phyloP scores from a whole-genome alignment of 2,888 invertebrate species.

The Lottia gigantea region DNA sequence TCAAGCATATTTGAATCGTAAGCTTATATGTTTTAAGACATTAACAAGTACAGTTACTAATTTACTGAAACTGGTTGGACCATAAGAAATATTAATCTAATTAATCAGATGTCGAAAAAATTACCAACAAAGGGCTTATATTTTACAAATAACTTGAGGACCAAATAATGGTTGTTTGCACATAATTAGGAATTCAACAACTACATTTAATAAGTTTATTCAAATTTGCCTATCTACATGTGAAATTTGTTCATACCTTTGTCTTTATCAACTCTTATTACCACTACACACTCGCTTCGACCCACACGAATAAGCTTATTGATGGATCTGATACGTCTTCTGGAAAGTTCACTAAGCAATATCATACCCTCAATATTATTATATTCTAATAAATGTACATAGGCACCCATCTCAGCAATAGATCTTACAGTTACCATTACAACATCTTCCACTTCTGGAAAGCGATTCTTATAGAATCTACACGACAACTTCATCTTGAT shows the following conservation, averaged over 20 bases:
- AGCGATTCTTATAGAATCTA: conserved; percentile 95
- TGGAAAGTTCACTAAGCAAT: conserved; percentile 94
- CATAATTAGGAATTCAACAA: too few species aligned
- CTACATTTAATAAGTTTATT: too few species aligned
- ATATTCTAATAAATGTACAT: conserved; percentile 96
- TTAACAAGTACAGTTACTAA: too few species aligned
- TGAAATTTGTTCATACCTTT: conserved; percentile 77
- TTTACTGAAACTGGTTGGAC: too few species aligned
- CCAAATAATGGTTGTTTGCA: too few species aligned
- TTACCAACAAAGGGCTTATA: neutral
- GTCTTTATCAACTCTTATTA: conserved; percentile 98
- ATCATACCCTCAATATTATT: conserved; percentile 99
- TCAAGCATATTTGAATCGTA: conserved; percentile 22
- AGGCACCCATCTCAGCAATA: conserved; percentile 99
- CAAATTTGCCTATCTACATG: neutral
- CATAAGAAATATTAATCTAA: too few species aligned
- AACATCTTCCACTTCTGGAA: conserved; percentile 98
- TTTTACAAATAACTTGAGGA: neutral
- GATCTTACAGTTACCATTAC: conserved; percentile 98
- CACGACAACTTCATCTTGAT: conserved; percentile 62
- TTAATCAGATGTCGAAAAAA: neutral
- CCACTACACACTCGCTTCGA: conserved; percentile 98
- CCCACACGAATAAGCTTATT: conserved; percentile 99
- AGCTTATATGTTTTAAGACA: too few species aligned
- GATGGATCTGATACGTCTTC: conserved; percentile 98